Percentiles rank a stretch among this genome's conserved stretches.
These are phyloP conservation scores for Amniataba percoides DNA, from an alignment of 2,797 vertebrate species.

Conservation along the genomic window DNA sequence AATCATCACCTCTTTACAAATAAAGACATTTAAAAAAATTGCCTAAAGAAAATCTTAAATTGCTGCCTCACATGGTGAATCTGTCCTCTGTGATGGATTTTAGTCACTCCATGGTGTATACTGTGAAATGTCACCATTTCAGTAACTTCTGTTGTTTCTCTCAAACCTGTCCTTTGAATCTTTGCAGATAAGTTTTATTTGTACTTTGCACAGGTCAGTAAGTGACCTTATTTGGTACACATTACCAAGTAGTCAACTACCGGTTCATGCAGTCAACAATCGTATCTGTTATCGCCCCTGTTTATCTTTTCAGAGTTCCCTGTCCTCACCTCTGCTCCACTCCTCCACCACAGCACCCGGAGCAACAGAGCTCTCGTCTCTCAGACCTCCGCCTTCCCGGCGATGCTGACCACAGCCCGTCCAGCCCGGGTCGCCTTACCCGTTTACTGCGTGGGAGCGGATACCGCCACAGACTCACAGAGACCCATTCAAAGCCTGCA, in stretches of 20 bases:
- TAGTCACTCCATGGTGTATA: background rate
- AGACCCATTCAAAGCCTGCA: slow-evolving; percentile 76
- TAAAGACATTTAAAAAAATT: background rate
- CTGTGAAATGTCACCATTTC: background rate
- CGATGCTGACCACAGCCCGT: slow-evolving; percentile 67
- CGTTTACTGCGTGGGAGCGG: slow-evolving; percentile 72
- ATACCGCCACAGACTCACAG: slow-evolving; percentile 62
- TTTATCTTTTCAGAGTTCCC: slow-evolving; percentile 53
- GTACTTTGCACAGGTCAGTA: background rate
- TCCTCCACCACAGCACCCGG: slow-evolving; percentile 40
- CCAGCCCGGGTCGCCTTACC: slow-evolving; percentile 69
- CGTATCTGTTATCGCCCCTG: slow-evolving; percentile 40
- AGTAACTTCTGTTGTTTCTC: background rate
- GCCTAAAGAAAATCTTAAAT: background rate
- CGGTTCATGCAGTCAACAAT: slow-evolving; percentile 28
- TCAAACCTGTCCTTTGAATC: background rate
- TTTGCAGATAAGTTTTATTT: background rate
- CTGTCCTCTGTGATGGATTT: background rate
- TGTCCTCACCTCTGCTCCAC: slow-evolving; percentile 53
- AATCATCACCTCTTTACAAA: background rate
- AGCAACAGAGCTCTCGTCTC: slow-evolving; percentile 45
- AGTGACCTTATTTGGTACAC: slow-evolving; percentile 8
- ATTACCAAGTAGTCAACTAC: slow-evolving; percentile 17
- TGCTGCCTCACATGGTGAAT: background rate
- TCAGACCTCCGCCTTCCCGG: slow-evolving; percentile 55